Evolutionary conservation across 2,888 invertebrate genomes (phyloP).

Genomic region (Apamea crenata): DNA sequence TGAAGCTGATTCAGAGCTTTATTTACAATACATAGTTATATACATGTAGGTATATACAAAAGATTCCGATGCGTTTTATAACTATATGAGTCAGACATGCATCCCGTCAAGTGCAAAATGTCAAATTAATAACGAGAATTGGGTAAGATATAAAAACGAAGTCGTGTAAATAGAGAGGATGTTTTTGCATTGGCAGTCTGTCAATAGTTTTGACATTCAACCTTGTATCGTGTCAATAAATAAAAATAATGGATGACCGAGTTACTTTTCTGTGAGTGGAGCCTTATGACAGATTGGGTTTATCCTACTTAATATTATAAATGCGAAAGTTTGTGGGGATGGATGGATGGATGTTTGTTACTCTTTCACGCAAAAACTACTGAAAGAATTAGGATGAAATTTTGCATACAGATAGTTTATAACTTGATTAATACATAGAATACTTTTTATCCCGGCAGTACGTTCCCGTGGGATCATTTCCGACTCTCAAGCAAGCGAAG

Average conservation of each 20-base stretch:
- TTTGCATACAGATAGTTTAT: no score
- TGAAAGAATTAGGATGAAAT: no score
- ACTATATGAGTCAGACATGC: constrained; percentile 37
- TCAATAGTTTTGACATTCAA: constrained; percentile 10
- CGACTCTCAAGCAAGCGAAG: no score
- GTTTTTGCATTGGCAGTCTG: neutral
- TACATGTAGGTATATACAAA: neutral
- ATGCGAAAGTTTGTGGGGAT: no score
- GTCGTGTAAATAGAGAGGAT: neutral
- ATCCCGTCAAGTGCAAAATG: constrained; percentile 27
- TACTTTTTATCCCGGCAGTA: no score
- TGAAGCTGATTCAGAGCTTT: constrained; percentile 48
- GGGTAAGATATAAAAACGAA: neutral
- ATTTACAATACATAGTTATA: neutral
- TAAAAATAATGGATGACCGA: neutral
- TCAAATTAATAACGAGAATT: constrained; percentile 16
- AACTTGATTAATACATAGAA: no score
- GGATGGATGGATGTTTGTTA: no score
- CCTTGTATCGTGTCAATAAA: neutral
- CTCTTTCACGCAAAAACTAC: no score
- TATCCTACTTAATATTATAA: no score
- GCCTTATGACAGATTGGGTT: neutral
- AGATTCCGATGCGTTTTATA: constrained; percentile 32
- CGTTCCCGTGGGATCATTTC: no score
- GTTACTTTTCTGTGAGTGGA: neutral